phyloP scores from a whole-genome alignment of 2,888 invertebrate genomes.

The Chloroclysta siterata region DNA sequence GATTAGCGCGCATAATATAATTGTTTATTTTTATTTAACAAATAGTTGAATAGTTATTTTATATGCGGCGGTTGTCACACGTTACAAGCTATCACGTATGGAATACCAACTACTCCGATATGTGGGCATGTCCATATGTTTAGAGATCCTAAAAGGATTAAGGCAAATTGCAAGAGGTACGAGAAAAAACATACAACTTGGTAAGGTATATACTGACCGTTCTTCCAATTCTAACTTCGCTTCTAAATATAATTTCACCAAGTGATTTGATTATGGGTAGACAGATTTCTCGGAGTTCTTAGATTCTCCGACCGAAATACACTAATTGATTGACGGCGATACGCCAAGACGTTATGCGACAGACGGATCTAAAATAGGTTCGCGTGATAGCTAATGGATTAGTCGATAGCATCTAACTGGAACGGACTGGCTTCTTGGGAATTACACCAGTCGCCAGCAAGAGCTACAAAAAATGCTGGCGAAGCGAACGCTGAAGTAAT shows the following conservation, averaged over 20 bases:
- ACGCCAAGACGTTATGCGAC: slow-evolving; percentile 21
- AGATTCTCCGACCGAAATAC: slow-evolving; percentile 23
- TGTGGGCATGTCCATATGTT: too few species aligned
- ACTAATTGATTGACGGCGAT: slow-evolving; percentile 28
- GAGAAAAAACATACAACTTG: background rate
- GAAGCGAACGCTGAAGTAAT: background rate
- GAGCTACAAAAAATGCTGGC: background rate
- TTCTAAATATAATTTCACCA: slow-evolving; percentile 10
- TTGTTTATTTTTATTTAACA: too few species aligned
- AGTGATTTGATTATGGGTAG: slow-evolving; percentile 11
- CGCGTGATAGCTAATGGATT: slow-evolving; percentile 44
- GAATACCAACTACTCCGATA: too few species aligned
- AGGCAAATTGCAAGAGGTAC: background rate
- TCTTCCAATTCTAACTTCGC: background rate
- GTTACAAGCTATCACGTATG: too few species aligned
- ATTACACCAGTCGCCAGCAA: slow-evolving; percentile 35
- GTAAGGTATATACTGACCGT: too few species aligned
- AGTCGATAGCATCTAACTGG: slow-evolving; percentile 38
- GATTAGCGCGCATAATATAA: too few species aligned
- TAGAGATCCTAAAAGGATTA: too few species aligned
- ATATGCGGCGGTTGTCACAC: too few species aligned
- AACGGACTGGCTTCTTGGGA: slow-evolving; percentile 38
- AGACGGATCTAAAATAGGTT: slow-evolving; percentile 37
- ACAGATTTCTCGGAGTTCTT: slow-evolving; percentile 12
- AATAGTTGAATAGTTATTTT: too few species aligned